Conservation (phyloP, 2,113 vertebrate species). For the Brachirus orientalis region DNA sequence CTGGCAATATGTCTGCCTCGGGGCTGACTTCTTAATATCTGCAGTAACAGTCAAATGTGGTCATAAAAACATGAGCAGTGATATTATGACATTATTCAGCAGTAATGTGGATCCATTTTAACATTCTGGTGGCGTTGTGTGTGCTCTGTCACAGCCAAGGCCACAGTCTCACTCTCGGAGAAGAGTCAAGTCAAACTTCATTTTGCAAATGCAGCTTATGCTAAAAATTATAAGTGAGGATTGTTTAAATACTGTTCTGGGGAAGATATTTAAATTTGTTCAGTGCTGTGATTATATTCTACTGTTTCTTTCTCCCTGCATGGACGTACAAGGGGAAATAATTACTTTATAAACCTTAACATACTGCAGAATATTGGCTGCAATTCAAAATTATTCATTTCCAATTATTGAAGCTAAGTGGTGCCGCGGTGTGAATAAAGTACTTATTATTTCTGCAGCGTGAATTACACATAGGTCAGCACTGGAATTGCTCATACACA, state of each 20-base stretch:
- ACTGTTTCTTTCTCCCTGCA: slow-evolving; percentile 3
- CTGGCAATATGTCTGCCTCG: slow-evolving; percentile 47
- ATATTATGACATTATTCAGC: slow-evolving; percentile 60
- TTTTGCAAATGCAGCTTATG: slow-evolving; percentile 32
- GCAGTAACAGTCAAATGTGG: slow-evolving; percentile 59
- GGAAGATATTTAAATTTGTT: slow-evolving; percentile 64
- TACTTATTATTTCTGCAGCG: slow-evolving; percentile 26
- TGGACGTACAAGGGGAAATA: slow-evolving; percentile 42
- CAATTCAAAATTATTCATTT: slow-evolving; percentile 59
- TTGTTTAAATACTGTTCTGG: slow-evolving; percentile 45
- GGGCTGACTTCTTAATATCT: slow-evolving; percentile 58
- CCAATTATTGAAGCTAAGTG: slow-evolving; percentile 53
- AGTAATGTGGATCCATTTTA: slow-evolving; percentile 46
- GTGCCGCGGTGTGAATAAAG: slow-evolving; percentile 33
- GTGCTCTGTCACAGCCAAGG: slow-evolving; percentile 26
- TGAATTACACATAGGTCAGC: not conserved
- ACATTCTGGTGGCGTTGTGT: slow-evolving; percentile 43
- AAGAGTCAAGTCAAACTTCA: slow-evolving; percentile 44
- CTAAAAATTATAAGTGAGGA: slow-evolving; percentile 30
- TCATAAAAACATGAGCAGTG: slow-evolving; percentile 59
- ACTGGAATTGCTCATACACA: not conserved
- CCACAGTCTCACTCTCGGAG: slow-evolving; percentile 24
- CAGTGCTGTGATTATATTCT: slow-evolving; percentile 30
- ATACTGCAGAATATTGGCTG: slow-evolving; percentile 44
- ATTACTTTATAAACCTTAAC: slow-evolving; percentile 65